Base-by-base conservation (phyloP, 2,888 invertebrate genomes). In the Andrena bicolor region DNA sequence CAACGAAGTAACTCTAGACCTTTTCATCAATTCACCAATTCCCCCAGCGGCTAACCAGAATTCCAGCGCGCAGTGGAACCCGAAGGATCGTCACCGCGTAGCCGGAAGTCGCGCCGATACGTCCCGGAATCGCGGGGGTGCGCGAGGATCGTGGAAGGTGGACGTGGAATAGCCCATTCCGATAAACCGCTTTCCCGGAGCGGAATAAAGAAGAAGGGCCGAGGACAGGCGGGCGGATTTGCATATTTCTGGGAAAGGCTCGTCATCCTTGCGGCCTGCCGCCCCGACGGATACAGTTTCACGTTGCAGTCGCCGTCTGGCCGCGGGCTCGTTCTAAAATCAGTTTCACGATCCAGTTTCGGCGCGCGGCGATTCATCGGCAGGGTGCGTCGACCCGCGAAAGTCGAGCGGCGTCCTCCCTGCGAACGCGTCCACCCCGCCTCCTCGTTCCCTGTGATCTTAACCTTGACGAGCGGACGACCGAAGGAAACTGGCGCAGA, bases 391-490 rank as follows among this genome's bases (percentile, higher is more conserved):
- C 69, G 83, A 83, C 84, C 83, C 75, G 76, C 73, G 49, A 23
- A 26, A 56, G 23, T 70, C 83, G 64, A 53, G 69, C 51, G 30
- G 68, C 77, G 41, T 82, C 23, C 48, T 76, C 60, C 61, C 71
- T 64, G 48, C 65, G 56, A 53, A 48, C 58, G 8, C 32, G n/a
- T 61, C 41, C 63, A 41, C 41, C 65, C 41, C 26, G 69, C n/a
- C 60, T 53, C 48, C 28, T 56, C 60, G 61, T 66, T 56, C 8
- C 13, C 70, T 70, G 32, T 66, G 83, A 73, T 83, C 83, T 86
- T 87, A 86, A 88, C 89, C 89, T 88, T 88, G 88, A 87, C 83
- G 35, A 86, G 10, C 51, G 73, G 20, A 23, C 28, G 32, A 48
- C 41, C 32, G 28, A 68, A 65, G 68, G 74, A 69, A 72, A 73